Evolutionary conservation across 2,888 invertebrate genomes (phyloP).

Genomic region (Ferrisia virgata): DNA sequence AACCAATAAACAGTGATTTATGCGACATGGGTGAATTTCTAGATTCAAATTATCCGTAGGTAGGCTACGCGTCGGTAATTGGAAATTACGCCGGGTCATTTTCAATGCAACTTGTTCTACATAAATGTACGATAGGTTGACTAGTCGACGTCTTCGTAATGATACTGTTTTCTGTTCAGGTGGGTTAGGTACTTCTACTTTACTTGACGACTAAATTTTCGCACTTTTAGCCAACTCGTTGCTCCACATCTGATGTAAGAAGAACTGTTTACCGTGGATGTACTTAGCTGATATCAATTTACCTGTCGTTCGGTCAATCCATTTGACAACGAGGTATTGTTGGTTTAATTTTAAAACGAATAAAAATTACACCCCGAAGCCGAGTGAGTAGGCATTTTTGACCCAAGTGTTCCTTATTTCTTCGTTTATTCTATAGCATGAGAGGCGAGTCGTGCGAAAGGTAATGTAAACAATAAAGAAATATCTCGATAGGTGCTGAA

Average conservation of each 20-base stretch:
- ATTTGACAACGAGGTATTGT: not conserved
- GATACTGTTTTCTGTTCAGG: not conserved
- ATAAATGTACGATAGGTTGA: not conserved
- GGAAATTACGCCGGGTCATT: not conserved
- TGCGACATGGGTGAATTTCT: not conserved
- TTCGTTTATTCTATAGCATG: not conserved
- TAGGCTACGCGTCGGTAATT: not conserved
- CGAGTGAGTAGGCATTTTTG: not conserved
- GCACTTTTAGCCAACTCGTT: too few relatives aligned
- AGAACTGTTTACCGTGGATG: not conserved
- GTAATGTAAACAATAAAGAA: not conserved
- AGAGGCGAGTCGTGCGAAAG: not conserved
- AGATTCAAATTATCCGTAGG: not conserved
- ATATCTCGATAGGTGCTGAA: not conserved
- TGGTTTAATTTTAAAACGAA: not conserved
- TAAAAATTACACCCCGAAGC: not conserved
- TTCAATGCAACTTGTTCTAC: not conserved
- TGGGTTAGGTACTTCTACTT: too few relatives aligned
- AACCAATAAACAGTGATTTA: not conserved
- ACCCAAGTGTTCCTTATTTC: not conserved
- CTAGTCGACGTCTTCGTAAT: not conserved
- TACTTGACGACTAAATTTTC: not conserved
- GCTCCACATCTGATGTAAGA: too few relatives aligned
- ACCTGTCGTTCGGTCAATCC: not conserved
- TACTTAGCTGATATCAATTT: not conserved